phyloP scores from a whole-genome alignment of 2,797 vertebrate species.

The Sebastes kiyomatsui region DNA sequence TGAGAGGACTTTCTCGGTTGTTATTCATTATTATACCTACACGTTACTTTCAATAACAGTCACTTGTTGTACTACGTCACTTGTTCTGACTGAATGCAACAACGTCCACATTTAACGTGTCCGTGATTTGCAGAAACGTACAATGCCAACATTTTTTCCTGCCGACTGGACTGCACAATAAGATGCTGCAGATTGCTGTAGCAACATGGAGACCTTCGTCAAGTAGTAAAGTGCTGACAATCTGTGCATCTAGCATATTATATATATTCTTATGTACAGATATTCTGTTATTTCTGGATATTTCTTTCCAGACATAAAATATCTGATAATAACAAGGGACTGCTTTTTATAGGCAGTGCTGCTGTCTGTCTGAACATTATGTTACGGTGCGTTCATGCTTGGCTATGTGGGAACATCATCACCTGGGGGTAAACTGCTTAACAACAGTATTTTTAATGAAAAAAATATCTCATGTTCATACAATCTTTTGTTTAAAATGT shows the following conservation, averaged over 20 bases:
- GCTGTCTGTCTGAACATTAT: not conserved
- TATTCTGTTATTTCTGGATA: not conserved
- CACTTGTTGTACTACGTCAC: too few species aligned
- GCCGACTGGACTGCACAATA: too few species aligned
- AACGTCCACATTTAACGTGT: too few species aligned
- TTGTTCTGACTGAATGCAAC: too few species aligned
- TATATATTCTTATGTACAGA: not conserved
- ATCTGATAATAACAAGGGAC: not conserved
- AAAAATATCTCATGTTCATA: not conserved
- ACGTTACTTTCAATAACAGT: too few species aligned
- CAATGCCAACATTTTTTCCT: too few species aligned
- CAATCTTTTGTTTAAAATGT: not conserved
- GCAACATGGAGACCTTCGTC: not conserved
- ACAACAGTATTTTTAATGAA: not conserved
- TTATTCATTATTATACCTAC: fast-evolving
- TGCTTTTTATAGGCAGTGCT: not conserved
- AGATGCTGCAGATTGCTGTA: too few species aligned
- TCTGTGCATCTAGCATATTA: not conserved
- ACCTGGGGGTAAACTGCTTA: not conserved
- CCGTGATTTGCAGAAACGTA: too few species aligned
- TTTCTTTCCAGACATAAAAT: not conserved
- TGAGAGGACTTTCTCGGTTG: too few species aligned
- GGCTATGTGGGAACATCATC: not conserved
- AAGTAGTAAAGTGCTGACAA: not conserved
- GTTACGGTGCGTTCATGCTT: not conserved